These are phyloP conservation scores for Harpagoxenus sublaevis DNA, from an alignment of 2,888 invertebrate species.

Conservation along the genomic window DNA sequence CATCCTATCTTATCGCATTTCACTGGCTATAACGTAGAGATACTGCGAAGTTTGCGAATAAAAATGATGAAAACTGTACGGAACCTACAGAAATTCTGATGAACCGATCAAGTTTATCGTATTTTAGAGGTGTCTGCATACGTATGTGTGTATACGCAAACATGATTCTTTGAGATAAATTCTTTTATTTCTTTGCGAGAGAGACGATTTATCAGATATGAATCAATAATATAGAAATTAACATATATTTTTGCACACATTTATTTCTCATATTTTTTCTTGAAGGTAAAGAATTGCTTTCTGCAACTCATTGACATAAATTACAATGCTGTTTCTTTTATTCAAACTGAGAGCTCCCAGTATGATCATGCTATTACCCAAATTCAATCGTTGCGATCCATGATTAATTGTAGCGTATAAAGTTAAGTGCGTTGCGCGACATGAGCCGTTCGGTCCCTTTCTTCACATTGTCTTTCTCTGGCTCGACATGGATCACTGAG, in stretches of 20 bases:
- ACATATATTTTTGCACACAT: neutral
- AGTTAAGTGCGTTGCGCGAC: neutral
- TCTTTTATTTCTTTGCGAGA: neutral
- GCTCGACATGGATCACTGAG: slow-evolving; percentile 39
- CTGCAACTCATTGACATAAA: neutral
- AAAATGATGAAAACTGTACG: slow-evolving; percentile 7
- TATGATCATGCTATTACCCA: neutral
- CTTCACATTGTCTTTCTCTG: slow-evolving; percentile 10
- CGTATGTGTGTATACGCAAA: neutral
- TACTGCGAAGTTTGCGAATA: slow-evolving; percentile 19
- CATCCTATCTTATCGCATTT: slow-evolving; percentile 41
- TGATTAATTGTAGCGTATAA: slow-evolving; percentile 4
- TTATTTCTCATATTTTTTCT: neutral
- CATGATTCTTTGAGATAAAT: neutral
- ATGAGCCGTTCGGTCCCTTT: neutral
- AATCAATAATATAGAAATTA: neutral
- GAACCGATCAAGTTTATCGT: slow-evolving; percentile 19
- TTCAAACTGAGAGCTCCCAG: neutral
- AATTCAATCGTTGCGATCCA: slow-evolving; percentile 10
- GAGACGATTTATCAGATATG: slow-evolving; percentile 5
- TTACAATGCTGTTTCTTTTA: neutral
- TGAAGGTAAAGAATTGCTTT: neutral
- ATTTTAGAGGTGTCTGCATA: neutral
- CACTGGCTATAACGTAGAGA: slow-evolving; percentile 7
- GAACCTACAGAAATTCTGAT: neutral